Conservation (phyloP, 37 sponge, comb jelly and placozoan genomes). For the Tethya wilhelma region DNA sequence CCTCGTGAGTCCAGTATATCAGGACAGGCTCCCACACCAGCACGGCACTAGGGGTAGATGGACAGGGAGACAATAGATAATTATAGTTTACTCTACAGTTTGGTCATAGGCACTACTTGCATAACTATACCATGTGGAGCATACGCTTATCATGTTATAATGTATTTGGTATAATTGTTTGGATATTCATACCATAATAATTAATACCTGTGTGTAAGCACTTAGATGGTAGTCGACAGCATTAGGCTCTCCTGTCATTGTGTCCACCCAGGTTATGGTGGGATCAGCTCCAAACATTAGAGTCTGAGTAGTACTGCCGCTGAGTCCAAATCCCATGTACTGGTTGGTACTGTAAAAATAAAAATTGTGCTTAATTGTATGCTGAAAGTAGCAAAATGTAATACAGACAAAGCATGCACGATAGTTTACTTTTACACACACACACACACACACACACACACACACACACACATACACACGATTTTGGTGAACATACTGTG, state of each 20-base stretch:
- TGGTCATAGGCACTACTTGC: too few species aligned
- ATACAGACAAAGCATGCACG: too few species aligned
- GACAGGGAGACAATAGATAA: too few species aligned
- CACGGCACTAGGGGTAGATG: not conserved
- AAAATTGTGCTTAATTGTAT: too few species aligned
- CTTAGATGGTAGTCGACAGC: constrained; percentile 71
- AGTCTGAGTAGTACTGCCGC: constrained; percentile 27
- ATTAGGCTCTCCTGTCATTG: constrained; percentile 1
- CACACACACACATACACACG: constrained; percentile 11
- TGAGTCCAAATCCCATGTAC: constrained; percentile 77
- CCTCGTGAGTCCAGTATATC: not conserved
- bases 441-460: constrained; percentile 16
- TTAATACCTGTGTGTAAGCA: constrained; percentile 31
- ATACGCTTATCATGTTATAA: too few species aligned
- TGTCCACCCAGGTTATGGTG: constrained; percentile 53
- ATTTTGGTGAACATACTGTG: too few species aligned
- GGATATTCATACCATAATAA: too few species aligned
- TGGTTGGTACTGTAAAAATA: constrained; percentile 18
- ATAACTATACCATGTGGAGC: too few species aligned
- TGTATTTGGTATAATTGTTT: too few species aligned
- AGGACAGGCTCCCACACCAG: constrained; percentile 7
- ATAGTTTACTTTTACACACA: too few species aligned
- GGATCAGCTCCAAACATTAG: constrained; percentile 55
- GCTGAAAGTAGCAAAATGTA: too few species aligned
- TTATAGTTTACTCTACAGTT: too few species aligned